phyloP scores from a whole-genome alignment of 2,888 invertebrate genomes.

The Eristalinus sepulchralis region DNA sequence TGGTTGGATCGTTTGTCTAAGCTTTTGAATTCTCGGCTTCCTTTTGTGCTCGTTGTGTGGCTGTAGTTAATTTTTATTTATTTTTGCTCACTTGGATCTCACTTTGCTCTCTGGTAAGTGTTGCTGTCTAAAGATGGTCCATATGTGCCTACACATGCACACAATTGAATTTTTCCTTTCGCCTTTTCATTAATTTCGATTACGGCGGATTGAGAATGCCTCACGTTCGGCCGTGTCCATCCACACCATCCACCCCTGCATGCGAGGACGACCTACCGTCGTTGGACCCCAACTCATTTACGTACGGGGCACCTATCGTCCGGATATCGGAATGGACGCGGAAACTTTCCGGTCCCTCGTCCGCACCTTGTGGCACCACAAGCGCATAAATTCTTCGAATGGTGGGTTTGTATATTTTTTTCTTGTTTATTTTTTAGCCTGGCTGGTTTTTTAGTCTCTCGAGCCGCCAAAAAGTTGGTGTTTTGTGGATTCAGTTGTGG shows the following conservation, averaged over 20 bases:
- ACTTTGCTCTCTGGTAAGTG: constrained; percentile 35
- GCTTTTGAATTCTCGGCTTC: constrained; percentile 46
- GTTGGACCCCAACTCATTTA: constrained; percentile 60
- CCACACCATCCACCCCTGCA: constrained; percentile 57
- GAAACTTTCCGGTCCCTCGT: constrained; percentile 60
- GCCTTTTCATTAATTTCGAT: constrained; percentile 64
- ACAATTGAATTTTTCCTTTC: constrained; percentile 39
- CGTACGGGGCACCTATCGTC: constrained; percentile 60
- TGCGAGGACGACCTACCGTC: constrained; percentile 42
- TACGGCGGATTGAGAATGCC: constrained; percentile 64
- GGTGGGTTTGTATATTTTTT: constrained; percentile 35
- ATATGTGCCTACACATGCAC: neutral
- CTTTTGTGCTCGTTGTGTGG: neutral
- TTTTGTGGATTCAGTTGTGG: constrained; percentile 56
- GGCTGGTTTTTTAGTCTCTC: constrained; percentile 22
- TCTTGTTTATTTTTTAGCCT: constrained; percentile 3
- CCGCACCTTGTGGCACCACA: constrained; percentile 63
- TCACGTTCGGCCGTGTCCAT: constrained; percentile 57
- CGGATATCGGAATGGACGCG: constrained; percentile 70
- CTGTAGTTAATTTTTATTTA: constrained; percentile 21
- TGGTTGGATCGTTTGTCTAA: constrained; percentile 28
- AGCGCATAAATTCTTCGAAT: constrained; percentile 70
- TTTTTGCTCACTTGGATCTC: constrained; percentile 25
- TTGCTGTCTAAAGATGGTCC: constrained; percentile 24
- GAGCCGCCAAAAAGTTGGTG: constrained; percentile 68